phyloP scores from a whole-genome alignment of 1,140 invertebrate species.

The Caligus rogercresseyi region DNA sequence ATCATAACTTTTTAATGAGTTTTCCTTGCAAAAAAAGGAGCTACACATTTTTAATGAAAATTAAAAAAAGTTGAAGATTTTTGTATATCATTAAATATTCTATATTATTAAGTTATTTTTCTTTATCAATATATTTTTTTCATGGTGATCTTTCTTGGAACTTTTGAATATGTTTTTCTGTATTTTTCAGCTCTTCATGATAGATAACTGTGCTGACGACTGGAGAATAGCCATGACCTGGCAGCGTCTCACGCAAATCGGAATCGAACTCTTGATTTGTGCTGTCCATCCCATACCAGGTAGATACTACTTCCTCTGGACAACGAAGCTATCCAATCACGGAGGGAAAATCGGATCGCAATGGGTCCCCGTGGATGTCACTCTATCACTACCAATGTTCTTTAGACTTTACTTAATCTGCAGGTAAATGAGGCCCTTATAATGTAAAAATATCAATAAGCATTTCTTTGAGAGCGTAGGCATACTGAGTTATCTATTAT shows the following conservation, averaged over 20 bases:
- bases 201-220: constrained; percentile 98
- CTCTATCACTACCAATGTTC: constrained; percentile 97
- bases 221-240: constrained; percentile 99
- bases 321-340: constrained; percentile 80
- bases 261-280: constrained; percentile 80
- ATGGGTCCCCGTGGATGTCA: constrained; percentile 81
- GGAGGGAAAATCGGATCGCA: constrained; percentile 48
- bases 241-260: constrained; percentile 80
- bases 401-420: constrained; percentile 95
- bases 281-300: constrained; percentile 93
- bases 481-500: too few species aligned
- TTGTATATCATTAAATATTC: too few species aligned
- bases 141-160: too few species aligned
- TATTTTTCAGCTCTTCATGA: constrained; percentile 75
- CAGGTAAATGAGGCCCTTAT: constrained; percentile 28
- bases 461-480: too few species aligned
- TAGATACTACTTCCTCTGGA: constrained; percentile 88
- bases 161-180: too few species aligned
- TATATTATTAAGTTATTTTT: too few species aligned
- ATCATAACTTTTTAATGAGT: too few species aligned
- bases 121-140: too few species aligned
- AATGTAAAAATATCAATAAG: too few species aligned
- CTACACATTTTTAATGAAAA: too few species aligned
- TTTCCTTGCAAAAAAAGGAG: too few species aligned
- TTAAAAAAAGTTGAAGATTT: too few species aligned